Conservation (phyloP, 2,888 invertebrate genomes). For the Notodonta ziczac region DNA sequence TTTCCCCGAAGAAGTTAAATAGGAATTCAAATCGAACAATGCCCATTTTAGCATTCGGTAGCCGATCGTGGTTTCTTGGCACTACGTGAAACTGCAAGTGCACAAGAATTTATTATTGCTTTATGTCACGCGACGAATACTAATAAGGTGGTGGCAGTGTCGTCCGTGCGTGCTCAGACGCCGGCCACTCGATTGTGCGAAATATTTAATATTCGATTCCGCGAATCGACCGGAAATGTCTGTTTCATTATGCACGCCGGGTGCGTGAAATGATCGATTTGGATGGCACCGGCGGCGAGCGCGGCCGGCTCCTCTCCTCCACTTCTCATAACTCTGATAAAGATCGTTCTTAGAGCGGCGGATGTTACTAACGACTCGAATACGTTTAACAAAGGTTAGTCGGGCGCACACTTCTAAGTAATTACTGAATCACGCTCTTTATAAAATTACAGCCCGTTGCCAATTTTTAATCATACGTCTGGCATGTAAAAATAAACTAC, state of each 20-base stretch:
- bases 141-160: conserved; percentile 60
- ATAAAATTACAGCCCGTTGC: conserved; percentile 30
- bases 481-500: neutral
- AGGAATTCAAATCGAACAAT: conserved; percentile 57
- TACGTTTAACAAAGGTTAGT: conserved; percentile 40
- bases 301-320: conserved; percentile 38
- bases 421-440: conserved; percentile 38
- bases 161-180: conserved; percentile 60
- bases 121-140: conserved; percentile 71
- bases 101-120: conserved; percentile 80
- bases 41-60: conserved; percentile 74
- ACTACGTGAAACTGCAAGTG: conserved; percentile 81
- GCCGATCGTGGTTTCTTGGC: conserved; percentile 75
- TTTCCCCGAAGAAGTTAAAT: conserved; percentile 35
- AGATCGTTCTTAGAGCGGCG: conserved; percentile 56
- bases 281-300: conserved; percentile 55
- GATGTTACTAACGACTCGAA: conserved; percentile 39
- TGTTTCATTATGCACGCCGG: conserved; percentile 74
- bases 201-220: conserved; percentile 72
- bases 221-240: conserved; percentile 77
- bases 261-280: conserved; percentile 76
- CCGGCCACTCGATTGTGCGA: conserved; percentile 61
- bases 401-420: conserved; percentile 42
- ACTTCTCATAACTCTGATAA: conserved; percentile 63
- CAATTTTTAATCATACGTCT: conserved; percentile 19